A percentile compares a stretch with the other conserved stretches of the same genome.
Conservation (phyloP, 2,888 invertebrate species). For the Leucophenga maculata region DNA sequence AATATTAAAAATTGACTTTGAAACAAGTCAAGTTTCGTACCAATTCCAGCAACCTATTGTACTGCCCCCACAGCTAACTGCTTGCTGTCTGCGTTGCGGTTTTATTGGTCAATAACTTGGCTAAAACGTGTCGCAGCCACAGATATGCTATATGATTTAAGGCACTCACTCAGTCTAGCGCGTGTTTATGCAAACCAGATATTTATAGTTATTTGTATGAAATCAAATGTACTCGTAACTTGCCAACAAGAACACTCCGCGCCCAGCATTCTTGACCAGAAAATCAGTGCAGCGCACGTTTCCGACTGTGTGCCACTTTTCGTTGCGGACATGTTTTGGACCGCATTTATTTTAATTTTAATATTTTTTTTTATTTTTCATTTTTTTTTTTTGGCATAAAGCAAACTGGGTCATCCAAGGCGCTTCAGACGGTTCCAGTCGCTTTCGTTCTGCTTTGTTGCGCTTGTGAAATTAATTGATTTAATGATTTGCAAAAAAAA, state of each 20-base stretch:
- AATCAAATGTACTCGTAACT: not conserved
- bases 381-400: too few relatives aligned
- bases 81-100: constrained; percentile 10
- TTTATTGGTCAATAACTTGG: constrained; percentile 17
- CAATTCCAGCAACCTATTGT: too few relatives aligned
- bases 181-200: constrained; percentile 9
- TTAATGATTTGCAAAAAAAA: constrained; percentile 9
- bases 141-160: constrained; percentile 3
- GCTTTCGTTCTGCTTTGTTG: not conserved
- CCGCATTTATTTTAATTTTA: too few relatives aligned
- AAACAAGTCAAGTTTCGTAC: too few relatives aligned
- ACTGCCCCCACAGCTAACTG: too few relatives aligned
- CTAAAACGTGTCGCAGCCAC: not conserved
- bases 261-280: not conserved
- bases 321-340: too few relatives aligned
- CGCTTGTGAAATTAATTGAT: not conserved
- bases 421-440: not conserved
- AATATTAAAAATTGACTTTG: too few relatives aligned
- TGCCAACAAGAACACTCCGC: constrained; percentile 6
- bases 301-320: not conserved
- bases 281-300: not conserved
- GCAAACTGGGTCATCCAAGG: constrained; percentile 1
- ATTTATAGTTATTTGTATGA: too few relatives aligned
- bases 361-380: too few relatives aligned
- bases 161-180: not conserved